Percentiles rank a stretch among this genome's conserved stretches.
Conservation (phyloP, 2,888 invertebrate genomes). For the Acleris emargana region DNA sequence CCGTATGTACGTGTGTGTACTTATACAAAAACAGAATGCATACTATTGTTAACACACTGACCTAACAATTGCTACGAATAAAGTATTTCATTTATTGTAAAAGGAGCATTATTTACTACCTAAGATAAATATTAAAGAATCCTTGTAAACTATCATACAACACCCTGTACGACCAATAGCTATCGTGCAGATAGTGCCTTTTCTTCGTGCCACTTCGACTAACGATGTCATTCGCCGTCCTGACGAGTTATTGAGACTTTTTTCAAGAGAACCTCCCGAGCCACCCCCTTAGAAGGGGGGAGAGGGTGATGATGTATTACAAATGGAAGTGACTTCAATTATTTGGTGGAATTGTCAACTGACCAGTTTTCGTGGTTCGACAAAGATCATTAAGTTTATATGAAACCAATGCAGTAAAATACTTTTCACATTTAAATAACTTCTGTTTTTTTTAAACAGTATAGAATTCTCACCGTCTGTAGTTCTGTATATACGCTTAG, state of each 20-base stretch:
- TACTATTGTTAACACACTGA: too few relatives aligned
- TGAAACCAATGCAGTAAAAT: too few relatives aligned
- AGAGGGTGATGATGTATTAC: constrained; percentile 34
- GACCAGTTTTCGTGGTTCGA: not conserved
- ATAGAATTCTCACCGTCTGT: too few relatives aligned
- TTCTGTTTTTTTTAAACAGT: too few relatives aligned
- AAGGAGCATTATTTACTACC: too few relatives aligned
- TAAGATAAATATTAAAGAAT: too few relatives aligned
- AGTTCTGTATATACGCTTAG: too few relatives aligned
- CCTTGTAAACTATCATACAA: not conserved
- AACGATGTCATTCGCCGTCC: constrained; percentile 81
- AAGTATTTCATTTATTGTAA: too few relatives aligned
- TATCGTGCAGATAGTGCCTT: constrained; percentile 78
- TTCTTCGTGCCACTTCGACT: constrained; percentile 79
- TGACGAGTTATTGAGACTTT: constrained; percentile 82
- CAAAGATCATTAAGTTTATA: not conserved
- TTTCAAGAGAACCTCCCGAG: constrained; percentile 71
- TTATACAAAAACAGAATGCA: too few relatives aligned
- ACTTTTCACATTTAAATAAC: too few relatives aligned
- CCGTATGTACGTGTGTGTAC: too few relatives aligned
- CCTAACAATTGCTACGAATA: too few relatives aligned
- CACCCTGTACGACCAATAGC: constrained; percentile 68
- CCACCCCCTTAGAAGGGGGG: constrained; percentile 43
- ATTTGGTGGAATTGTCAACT: not conserved
- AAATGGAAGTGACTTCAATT: constrained; percentile 48